These are phyloP conservation scores for Eriosoma lanigerum DNA, from an alignment of 1,140 invertebrate species.

Conservation along the genomic window DNA sequence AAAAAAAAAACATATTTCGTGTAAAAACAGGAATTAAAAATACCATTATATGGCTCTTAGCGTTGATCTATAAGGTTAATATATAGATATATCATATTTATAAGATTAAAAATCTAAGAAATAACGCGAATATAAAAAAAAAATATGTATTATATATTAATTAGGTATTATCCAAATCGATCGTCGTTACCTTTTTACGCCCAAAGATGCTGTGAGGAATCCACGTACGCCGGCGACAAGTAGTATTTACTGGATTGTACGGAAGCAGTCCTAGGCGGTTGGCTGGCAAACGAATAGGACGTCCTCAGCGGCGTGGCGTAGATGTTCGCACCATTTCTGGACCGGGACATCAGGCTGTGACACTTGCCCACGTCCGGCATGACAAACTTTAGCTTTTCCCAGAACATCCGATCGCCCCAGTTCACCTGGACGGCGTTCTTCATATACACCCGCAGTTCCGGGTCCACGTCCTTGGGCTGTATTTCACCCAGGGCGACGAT, in stretches of 20 bases:
- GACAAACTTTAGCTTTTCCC: conserved; percentile 89
- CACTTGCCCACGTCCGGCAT: conserved; percentile 78
- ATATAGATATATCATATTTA: no score
- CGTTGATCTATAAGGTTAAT: no score
- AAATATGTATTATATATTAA: no score
- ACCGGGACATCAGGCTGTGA: conserved; percentile 89
- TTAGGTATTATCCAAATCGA: no score
- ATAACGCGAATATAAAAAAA: no score
- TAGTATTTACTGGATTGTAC: conserved; percentile 43
- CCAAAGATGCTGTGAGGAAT: conserved; percentile 42
- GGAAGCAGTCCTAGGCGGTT: conserved; percentile 16
- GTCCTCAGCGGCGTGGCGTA: conserved; percentile 49
- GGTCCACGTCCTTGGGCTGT: conserved; percentile 81
- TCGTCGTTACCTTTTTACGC: neutral
- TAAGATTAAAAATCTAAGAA: no score
- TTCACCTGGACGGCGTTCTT: conserved; percentile 83
- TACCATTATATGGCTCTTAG: no score
- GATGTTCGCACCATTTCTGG: conserved; percentile 46
- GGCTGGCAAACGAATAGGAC: conserved; percentile 28
- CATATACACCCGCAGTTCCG: conserved; percentile 83
- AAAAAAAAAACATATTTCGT: no score
- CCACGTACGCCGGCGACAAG: conserved; percentile 38
- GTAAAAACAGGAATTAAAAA: no score
- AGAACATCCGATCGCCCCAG: conserved; percentile 91
- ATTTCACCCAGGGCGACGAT: conserved; percentile 83